These are phyloP conservation scores for Solenodon paradoxus DNA, from an alignment of 2,113 vertebrate genomes.

Conservation along the genomic window DNA sequence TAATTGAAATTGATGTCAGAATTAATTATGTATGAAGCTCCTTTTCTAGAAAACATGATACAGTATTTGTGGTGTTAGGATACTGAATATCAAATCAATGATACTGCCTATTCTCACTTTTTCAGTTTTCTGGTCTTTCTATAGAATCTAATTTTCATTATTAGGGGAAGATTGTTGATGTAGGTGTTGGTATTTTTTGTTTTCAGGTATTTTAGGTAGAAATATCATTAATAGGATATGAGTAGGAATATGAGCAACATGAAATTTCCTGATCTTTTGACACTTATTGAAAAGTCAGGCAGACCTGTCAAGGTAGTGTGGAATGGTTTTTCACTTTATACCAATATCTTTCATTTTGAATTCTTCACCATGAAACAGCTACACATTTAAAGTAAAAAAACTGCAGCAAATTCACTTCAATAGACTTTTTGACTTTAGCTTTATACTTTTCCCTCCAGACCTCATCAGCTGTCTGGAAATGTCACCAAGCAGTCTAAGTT, in stretches of 20 bases:
- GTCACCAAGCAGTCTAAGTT: not conserved
- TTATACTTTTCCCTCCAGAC: not conserved
- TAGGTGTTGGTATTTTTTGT: not conserved
- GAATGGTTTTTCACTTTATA: not conserved
- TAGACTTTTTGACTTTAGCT: not conserved
- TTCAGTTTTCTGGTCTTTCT: not conserved
- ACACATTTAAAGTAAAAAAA: conserved; percentile 33
- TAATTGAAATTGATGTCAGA: not conserved
- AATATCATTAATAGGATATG: not conserved
- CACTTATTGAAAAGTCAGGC: not conserved
- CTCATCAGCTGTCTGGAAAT: not conserved
- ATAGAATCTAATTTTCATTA: not conserved
- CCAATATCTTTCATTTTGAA: not conserved
- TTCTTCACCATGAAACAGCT: conserved; percentile 14
- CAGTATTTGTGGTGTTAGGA: not conserved
- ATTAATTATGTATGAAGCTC: not conserved
- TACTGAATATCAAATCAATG: not conserved
- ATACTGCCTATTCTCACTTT: not conserved
- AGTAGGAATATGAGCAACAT: not conserved
- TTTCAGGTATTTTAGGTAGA: not conserved
- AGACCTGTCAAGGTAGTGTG: not conserved
- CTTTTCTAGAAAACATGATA: conserved; percentile 11
- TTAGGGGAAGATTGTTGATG: not conserved
- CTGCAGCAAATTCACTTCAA: not conserved
- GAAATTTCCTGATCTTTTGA: conserved; percentile 25